Conservation (phyloP, 2,113 vertebrate species). For the Nibea coibor region DNA sequence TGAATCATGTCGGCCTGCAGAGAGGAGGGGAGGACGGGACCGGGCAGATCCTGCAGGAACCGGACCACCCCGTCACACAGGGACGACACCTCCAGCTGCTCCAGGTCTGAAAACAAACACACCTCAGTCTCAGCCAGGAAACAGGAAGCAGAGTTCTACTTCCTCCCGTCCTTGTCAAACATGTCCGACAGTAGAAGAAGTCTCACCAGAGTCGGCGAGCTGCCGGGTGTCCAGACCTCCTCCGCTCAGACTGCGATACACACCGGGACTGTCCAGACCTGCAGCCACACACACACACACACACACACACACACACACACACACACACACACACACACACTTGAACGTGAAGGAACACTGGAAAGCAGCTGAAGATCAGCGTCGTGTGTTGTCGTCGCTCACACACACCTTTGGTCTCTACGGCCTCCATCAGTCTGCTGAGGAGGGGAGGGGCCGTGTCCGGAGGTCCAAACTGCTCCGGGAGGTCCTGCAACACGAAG, state of each 20-base stretch:
- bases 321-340: neutral
- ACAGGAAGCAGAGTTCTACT: neutral
- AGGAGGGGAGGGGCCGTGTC: slow-evolving; percentile 90
- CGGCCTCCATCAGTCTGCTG: slow-evolving; percentile 89
- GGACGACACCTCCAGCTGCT: slow-evolving; percentile 88
- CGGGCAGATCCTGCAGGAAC: slow-evolving; percentile 93
- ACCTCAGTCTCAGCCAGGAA: neutral
- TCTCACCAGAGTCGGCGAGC: slow-evolving; percentile 90
- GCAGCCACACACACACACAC: slow-evolving; percentile 9
- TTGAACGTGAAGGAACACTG: no score
- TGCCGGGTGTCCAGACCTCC: slow-evolving; percentile 89
- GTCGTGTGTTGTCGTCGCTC: no score
- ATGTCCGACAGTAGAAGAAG: neutral
- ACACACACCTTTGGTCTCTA: slow-evolving; percentile 92
- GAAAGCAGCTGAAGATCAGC: no score
- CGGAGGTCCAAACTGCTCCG: slow-evolving; percentile 93
- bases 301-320: neutral
- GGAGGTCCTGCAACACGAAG: slow-evolving; percentile 88
- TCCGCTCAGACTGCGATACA: slow-evolving; percentile 87
- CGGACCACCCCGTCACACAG: slow-evolving; percentile 91
- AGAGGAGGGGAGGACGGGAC: slow-evolving; percentile 89
- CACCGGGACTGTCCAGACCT: slow-evolving; percentile 90
- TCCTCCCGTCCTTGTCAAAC: neutral
- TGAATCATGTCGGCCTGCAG: slow-evolving; percentile 92
- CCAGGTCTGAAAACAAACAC: slow-evolving; percentile 85